Base-by-base conservation (phyloP, 2,888 invertebrate genomes). In the Carabus problematicus region DNA sequence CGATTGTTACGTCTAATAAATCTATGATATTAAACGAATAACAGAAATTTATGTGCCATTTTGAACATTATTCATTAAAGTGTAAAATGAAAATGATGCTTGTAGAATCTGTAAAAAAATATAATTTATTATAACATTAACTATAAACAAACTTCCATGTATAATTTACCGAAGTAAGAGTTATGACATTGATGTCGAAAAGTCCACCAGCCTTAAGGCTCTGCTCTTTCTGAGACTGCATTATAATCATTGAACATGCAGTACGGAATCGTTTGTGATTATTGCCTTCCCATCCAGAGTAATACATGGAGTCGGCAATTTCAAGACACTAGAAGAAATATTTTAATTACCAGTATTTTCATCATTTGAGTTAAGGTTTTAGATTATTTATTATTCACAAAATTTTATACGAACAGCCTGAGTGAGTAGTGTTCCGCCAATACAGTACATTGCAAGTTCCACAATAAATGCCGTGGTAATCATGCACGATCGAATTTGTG, bases 301-400 rank as follows among this genome's bases (percentile, higher is more conserved):
- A 55, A 40, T 49, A 66, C 14, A 66, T 59, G n/a, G 66, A 58
- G 43, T 66, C 66, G 9, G 66, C 39, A 9, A 66, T n/a, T 58
- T 58, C 11, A 1, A 47, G 58, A 59, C 47, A 59, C 66, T 66
- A 7, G 16, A 39, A 39, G 40, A 8, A 1, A 18, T 18, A 54
- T 18, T 18, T 16, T 16, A 7, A 16, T 16, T 14, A n/a, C 18
- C 16, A n/a, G n/a, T n/a, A n/a, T n/a, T n/a, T n/a, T n/a, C n/a
- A n/a, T n/a, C n/a, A n/a, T n/a, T n/a, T n/a, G n/a, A n/a, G n/a
- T n/a, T n/a, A n/a, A n/a, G n/a, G n/a, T n/a, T n/a, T n/a, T n/a
- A n/a, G 12, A 45, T 1, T 45, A 45, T 3, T 45, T 12, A 4
- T 12, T 45, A 12, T 12, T 45, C 2, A 1, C 2, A 45, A 45